phyloP scores from a whole-genome alignment of 2,797 vertebrate genomes.

The Pangasius sanitwongsei region DNA sequence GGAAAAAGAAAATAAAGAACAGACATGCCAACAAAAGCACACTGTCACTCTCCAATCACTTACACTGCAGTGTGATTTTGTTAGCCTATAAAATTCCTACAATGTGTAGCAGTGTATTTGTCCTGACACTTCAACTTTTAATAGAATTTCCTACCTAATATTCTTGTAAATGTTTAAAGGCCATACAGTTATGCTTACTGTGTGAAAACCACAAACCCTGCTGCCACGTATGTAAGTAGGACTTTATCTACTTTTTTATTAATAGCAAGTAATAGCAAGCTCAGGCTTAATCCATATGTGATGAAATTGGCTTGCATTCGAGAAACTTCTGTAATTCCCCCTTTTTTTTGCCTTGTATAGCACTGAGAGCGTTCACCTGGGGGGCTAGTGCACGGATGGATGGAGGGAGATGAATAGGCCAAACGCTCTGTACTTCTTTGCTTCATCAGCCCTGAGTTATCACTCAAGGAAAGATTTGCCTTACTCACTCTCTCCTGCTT shows the following conservation, averaged over 20 bases:
- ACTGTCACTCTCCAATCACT: not conserved
- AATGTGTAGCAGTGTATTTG: not conserved
- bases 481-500: not conserved
- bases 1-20: not conserved
- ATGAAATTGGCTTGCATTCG: not conserved
- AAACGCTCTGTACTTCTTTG: not conserved
- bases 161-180: conserved; percentile 12
- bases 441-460: conserved; percentile 38
- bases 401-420: conserved; percentile 41
- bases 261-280: not conserved
- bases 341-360: not conserved
- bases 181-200: not conserved
- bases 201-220: not conserved
- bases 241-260: not conserved
- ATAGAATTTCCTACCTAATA: conserved; percentile 9
- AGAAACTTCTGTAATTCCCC: not conserved
- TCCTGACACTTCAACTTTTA: conserved; percentile 6
- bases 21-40: not conserved
- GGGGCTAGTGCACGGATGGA: not conserved
- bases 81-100: not conserved
- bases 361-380: conserved; percentile 1
- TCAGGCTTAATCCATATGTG: not conserved
- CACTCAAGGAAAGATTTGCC: conserved; percentile 28
- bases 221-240: not conserved
- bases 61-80: not conserved